phyloP scores from a whole-genome alignment of 2,113 vertebrate species.

The Pleuronectes platessa region DNA sequence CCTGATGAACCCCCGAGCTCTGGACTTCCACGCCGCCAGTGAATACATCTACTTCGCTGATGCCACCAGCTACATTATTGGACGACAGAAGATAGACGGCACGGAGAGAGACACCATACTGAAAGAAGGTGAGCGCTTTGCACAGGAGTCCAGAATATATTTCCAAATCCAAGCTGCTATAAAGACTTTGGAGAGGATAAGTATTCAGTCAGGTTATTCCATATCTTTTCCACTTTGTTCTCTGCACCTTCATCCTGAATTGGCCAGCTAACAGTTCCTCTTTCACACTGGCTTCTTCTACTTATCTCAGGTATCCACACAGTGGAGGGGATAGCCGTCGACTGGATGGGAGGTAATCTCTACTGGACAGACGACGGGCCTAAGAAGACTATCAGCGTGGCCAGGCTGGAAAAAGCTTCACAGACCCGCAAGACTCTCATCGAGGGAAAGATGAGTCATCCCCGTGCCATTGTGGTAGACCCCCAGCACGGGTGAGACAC shows the following conservation, averaged over 20 bases:
- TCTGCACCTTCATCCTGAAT: constrained; percentile 2
- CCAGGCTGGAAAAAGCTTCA: constrained; percentile 93
- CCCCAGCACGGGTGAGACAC: constrained; percentile 90
- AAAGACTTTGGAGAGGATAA: background rate
- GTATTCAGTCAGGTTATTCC: background rate
- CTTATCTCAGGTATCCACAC: constrained; percentile 90
- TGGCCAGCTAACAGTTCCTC: constrained; percentile 7
- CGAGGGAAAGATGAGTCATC: constrained; percentile 97
- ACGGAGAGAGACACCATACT: constrained; percentile 93
- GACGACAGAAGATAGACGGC: constrained; percentile 96
- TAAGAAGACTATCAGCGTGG: constrained; percentile 96
- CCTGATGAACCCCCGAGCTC: constrained; percentile 94
- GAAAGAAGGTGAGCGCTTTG: constrained; percentile 87
- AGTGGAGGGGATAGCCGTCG: constrained; percentile 95
- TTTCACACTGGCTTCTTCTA: constrained; percentile 4
- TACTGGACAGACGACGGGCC: constrained; percentile 98
- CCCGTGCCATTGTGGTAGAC: constrained; percentile 94
- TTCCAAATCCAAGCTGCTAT: background rate
- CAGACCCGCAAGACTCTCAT: constrained; percentile 95
- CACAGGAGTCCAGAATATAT: background rate
- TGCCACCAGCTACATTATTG: constrained; percentile 96
- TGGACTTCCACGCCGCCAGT: constrained; percentile 93
- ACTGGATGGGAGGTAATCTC: constrained; percentile 98
- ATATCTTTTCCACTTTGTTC: constrained; percentile 16
- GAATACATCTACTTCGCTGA: constrained; percentile 97